Percentiles rank a stretch among this genome's conserved stretches.
Conservation (phyloP, 2,888 invertebrate genomes). For the Invenusta paracnida region DNA sequence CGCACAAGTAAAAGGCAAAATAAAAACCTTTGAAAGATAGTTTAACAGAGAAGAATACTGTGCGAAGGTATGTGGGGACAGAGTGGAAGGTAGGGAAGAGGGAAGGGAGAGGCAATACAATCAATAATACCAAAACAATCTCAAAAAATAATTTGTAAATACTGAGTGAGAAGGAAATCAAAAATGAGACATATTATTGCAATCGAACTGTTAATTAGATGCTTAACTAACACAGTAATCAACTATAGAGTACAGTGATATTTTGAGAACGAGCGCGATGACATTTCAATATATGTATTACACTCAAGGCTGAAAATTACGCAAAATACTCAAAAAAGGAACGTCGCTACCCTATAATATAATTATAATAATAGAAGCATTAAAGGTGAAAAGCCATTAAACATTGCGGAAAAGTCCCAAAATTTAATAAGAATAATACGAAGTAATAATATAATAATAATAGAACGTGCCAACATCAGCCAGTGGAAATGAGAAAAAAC, state of each 20-base stretch:
- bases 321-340: neutral
- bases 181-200: conserved; percentile 20
- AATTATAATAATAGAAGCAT: conserved; percentile 3
- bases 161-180: conserved; percentile 24
- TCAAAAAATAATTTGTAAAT: conserved; percentile 29
- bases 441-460: conserved; percentile 29
- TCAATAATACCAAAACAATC: conserved; percentile 29
- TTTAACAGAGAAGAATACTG: conserved; percentile 7
- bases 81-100: neutral
- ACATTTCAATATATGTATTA: too few relatives aligned
- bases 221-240: neutral
- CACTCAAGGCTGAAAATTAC: neutral
- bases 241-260: neutral
- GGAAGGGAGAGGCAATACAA: neutral
- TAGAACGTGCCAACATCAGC: conserved; percentile 29
- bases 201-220: neutral
- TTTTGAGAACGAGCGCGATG: too few relatives aligned
- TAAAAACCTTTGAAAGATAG: neutral
- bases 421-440: conserved; percentile 29
- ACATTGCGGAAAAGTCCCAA: conserved; percentile 4
- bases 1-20: conserved; percentile 1
- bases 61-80: conserved; percentile 6
- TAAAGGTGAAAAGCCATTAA: conserved; percentile 8
- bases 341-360: neutral
- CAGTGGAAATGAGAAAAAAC: conserved; percentile 22